These are phyloP conservation scores for Cryptocheilus praepositus DNA, from an alignment of 2,888 invertebrate genomes.

Conservation along the genomic window DNA sequence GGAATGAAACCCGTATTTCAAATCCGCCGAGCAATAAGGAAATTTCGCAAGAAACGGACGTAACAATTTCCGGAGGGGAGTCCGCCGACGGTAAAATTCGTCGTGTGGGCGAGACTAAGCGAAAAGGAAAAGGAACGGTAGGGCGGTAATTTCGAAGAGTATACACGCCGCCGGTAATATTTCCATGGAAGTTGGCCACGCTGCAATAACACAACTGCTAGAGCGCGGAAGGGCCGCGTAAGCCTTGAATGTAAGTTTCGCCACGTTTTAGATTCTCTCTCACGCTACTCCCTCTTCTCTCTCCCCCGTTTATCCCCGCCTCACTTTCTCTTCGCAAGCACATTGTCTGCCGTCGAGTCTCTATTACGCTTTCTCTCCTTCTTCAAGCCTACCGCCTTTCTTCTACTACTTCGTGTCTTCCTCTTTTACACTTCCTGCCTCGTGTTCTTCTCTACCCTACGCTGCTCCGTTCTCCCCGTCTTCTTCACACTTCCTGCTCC, in stretches of 20 bases:
- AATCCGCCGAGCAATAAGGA: too few relatives aligned
- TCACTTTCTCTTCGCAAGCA: background rate
- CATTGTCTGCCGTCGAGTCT: conserved; percentile 1
- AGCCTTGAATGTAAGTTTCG: conserved; percentile 50
- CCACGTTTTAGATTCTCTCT: conserved; percentile 28
- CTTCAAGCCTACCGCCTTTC: background rate
- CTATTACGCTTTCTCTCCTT: background rate
- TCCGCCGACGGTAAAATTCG: conserved; percentile 4
- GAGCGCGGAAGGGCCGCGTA: conserved; percentile 14
- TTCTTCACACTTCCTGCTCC: background rate
- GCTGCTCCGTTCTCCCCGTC: background rate
- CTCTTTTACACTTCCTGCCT: background rate
- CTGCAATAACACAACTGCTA: conserved; percentile 47
- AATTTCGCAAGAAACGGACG: too few relatives aligned
- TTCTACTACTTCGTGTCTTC: background rate
- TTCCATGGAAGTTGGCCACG: conserved; percentile 35
- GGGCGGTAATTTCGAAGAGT: conserved; percentile 39
- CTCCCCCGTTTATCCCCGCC: background rate
- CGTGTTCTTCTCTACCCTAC: background rate
- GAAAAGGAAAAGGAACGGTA: background rate
- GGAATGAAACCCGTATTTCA: too few relatives aligned
- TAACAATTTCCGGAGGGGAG: too few relatives aligned
- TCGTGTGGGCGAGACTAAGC: background rate
- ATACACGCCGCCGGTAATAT: conserved; percentile 34
- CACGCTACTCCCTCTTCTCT: background rate